Base-by-base conservation (phyloP, 35 echinoderm and acorn worm species). In the Anneissia japonica region DNA sequence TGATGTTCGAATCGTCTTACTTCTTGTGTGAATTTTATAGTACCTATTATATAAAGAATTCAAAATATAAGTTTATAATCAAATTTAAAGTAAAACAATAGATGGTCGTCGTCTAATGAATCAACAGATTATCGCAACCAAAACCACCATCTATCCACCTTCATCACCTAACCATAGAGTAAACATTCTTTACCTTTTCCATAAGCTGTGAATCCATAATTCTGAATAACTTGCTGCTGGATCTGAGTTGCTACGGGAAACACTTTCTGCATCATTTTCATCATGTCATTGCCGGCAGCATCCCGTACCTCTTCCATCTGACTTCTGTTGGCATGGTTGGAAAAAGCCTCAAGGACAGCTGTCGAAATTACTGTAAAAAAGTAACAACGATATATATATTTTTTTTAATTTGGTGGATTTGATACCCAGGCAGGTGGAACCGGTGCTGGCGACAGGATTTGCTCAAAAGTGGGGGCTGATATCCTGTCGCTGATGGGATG, bases 261-360 rank as follows among this genome's bases (percentile, higher is more conserved):
- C 31, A 94, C 96, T 38, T 89, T 83, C 38, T 99, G 96, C 96
- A 99, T 99, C 96, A 99, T 99, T 46, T 99, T 93, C 96, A 99
- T 94, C 96, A 99, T 99, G 64, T 99, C 96, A 72, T 99, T 99
- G 32, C 96, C 96, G 0, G 92, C 96, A 0, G 89, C 87, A 17
- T 94, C 92, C 51, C 85, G 91, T 5, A 87, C 92, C 38, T 99
- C 92, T 10, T 94, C 92, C 90, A 99, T 86, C 36, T 81, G 55
- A 3, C 86, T 86, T 38, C 92, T 91, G 72, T 99, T 99, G n/a
- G 78, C 80, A 23, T 89, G 96, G 6, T 81, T 80, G 36, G 75
- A 12, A 73, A 99, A 90, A 0, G 96, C 91, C 74, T 91, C 96
- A n/a, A 99, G 35, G n/a, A 99, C 84, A 79, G 94, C 87, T 77